These are phyloP conservation scores for Camptogramma bilineatum DNA, from an alignment of 2,888 invertebrate species.

Conservation along the genomic window DNA sequence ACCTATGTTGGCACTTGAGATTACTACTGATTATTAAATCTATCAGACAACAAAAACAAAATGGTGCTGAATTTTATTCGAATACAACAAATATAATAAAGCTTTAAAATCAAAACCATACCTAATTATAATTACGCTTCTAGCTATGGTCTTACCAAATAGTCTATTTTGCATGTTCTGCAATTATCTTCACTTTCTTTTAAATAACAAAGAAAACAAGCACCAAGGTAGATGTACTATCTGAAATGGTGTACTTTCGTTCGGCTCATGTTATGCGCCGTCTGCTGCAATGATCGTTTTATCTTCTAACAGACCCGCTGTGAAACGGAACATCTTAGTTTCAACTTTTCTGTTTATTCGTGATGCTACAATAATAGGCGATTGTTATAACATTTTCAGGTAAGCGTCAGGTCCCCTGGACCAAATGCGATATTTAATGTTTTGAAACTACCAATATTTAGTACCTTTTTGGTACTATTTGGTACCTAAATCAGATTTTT, in stretches of 20 bases:
- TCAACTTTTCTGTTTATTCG: constrained; percentile 12
- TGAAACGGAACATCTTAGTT: constrained; percentile 23
- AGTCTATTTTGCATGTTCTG: constrained; percentile 8
- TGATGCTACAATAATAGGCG: constrained; percentile 6
- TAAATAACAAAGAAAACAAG: constrained; percentile 10
- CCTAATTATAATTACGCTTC: neutral
- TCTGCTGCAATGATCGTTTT: constrained; percentile 48
- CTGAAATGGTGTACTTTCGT: constrained; percentile 35
- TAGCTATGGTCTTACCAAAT: neutral
- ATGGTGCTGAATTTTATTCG: neutral
- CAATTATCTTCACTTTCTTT: constrained; percentile 23
- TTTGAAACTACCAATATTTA: too few species aligned
- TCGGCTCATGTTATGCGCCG: constrained; percentile 50
- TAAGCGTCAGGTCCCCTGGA: too few species aligned
- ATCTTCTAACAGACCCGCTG: constrained; percentile 47
- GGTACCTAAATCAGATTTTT: too few species aligned
- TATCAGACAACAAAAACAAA: neutral
- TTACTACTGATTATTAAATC: constrained; percentile 10
- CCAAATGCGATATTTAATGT: too few species aligned
- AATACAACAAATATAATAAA: neutral
- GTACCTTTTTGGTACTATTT: too few species aligned
- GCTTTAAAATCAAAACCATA: neutral
- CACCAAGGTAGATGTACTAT: constrained; percentile 2
- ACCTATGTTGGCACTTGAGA: constrained; percentile 22
- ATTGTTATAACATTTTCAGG: neutral